Conservation (phyloP, 2,113 vertebrate species). For the Campylorhamphus procurvoides region DNA sequence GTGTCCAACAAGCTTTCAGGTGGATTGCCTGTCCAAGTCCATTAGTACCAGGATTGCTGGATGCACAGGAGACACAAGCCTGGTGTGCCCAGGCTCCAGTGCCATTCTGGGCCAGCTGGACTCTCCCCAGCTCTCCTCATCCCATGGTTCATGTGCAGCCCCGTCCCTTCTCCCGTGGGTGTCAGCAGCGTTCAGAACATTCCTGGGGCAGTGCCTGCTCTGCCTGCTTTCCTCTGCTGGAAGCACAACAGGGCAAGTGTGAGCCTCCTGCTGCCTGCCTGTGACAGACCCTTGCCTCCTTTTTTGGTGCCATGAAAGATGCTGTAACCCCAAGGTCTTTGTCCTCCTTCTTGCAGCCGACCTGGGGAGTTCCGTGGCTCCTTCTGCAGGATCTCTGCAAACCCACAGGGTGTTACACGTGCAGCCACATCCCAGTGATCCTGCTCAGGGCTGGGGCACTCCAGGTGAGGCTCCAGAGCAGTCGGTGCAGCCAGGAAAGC, state of each 20-base stretch:
- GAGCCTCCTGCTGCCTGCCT: not conserved
- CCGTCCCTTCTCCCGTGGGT: not conserved
- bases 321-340: not conserved
- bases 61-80: rapidly evolving
- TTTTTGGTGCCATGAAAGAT: not conserved
- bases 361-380: not conserved
- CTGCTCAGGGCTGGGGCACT: not conserved
- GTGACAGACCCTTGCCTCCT: not conserved
- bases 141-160: rapidly evolving
- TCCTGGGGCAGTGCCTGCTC: rapidly evolving
- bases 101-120: rapidly evolving
- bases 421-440: not conserved
- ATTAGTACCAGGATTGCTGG: not conserved
- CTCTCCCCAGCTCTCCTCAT: not conserved
- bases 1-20: not conserved
- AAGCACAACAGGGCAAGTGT: not conserved
- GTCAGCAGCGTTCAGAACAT: not conserved
- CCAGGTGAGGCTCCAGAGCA: slow-evolving; percentile 20
- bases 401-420: not conserved
- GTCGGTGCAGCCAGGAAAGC: not conserved
- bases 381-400: not conserved
- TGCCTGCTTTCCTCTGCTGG: not conserved
- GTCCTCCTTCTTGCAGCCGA: not conserved
- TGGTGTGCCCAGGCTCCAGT: not conserved
- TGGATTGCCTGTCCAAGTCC: rapidly evolving